These are phyloP conservation scores for Poicephalus meyeri DNA, from an alignment of 2,113 vertebrate species.

Conservation along the genomic window DNA sequence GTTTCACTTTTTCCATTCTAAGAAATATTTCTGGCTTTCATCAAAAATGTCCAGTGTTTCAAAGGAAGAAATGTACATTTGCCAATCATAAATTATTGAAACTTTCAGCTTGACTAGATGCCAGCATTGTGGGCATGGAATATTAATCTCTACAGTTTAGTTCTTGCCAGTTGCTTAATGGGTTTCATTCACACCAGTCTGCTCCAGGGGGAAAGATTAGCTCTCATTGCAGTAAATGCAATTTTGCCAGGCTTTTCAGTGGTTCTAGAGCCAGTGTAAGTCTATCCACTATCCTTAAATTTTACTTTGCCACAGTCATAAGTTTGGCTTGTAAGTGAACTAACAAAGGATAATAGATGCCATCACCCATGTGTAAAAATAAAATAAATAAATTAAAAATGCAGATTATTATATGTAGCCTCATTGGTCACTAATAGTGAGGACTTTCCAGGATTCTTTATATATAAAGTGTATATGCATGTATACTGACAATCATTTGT, in stretches of 20 bases:
- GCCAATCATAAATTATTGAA: neutral
- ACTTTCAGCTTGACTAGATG: neutral
- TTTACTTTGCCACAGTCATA: neutral
- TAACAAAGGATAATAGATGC: neutral
- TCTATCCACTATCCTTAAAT: neutral
- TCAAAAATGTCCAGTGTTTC: neutral
- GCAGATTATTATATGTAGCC: neutral
- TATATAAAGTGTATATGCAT: neutral
- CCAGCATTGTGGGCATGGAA: neutral
- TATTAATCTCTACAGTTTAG: neutral
- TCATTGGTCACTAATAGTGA: neutral
- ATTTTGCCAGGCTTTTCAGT: neutral
- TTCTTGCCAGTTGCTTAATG: neutral
- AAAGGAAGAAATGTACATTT: neutral
- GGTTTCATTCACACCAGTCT: neutral
- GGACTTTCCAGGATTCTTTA: neutral
- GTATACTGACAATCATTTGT: neutral
- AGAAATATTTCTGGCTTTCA: neutral
- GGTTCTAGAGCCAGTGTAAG: neutral
- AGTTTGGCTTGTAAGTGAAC: neutral
- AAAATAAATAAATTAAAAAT: neutral
- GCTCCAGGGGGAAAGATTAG: neutral
- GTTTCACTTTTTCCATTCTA: neutral
- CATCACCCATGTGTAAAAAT: neutral
- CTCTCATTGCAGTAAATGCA: neutral